These are phyloP conservation scores for Psophia crepitans DNA, from an alignment of 2,113 vertebrate genomes.

Conservation along the genomic window DNA sequence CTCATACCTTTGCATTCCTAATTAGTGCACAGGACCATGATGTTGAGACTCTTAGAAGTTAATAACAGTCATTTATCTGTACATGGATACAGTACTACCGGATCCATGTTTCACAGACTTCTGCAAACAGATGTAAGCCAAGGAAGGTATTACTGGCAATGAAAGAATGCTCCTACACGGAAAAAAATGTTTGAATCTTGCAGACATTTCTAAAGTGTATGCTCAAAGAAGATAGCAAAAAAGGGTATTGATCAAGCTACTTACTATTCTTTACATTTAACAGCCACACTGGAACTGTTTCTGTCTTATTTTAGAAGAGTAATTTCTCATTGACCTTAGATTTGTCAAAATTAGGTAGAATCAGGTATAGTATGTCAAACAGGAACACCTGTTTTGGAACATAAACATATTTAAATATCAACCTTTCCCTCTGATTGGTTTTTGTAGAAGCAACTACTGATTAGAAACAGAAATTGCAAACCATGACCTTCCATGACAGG, in stretches of 20 bases:
- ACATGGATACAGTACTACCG: neutral
- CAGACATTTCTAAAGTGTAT: neutral
- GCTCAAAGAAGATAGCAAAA: neutral
- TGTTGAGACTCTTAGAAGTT: neutral
- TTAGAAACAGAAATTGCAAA: conserved; percentile 68
- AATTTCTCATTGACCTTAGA: conserved; percentile 67
- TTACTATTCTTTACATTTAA: conserved; percentile 29
- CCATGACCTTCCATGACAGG: conserved; percentile 64
- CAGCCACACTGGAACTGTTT: neutral
- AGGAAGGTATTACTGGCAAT: neutral
- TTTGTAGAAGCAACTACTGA: conserved; percentile 66
- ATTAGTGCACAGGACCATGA: neutral
- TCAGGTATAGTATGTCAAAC: conserved; percentile 60
- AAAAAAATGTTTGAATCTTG: neutral
- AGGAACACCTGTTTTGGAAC: conserved; percentile 71
- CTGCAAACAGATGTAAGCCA: neutral
- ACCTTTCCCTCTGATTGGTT: conserved; percentile 76
- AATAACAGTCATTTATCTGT: neutral
- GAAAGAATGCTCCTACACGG: neutral
- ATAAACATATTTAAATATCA: conserved; percentile 79
- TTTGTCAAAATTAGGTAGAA: conserved; percentile 63
- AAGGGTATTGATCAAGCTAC: neutral
- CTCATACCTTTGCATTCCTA: neutral
- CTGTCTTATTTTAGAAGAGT: conserved; percentile 10
- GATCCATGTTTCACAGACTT: neutral